Evolutionary conservation across 2,888 invertebrate genomes (phyloP), one percentile per base, ranked within the genome.

Genomic region (Serrognathus titanus): DNA sequence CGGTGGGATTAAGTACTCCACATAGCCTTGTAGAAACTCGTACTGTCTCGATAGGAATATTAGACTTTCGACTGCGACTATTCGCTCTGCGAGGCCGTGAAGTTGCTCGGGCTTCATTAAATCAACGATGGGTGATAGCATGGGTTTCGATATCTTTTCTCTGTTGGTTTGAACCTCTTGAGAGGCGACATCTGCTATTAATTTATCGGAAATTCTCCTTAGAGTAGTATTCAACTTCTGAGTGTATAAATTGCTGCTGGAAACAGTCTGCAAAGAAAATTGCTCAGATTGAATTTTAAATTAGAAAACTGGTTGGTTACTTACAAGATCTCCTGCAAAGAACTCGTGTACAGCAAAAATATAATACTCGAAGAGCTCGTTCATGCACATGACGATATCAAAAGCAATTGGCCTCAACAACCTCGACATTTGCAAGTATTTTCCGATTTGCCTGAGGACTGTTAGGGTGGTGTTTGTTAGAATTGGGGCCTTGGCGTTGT

Each of bases 331-430:
- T 0, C 85, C 83, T 0, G 91, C 88, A 73, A 96, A 96, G 71
- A 95, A 93, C 38, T 85, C 80, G 75, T 93, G 91, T 1, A 95
- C 94, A 0, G 93, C 85, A 73, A 89, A 95, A 53, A 95, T 86
- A 76, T 97, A 97, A 73, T 92, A 94, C 71, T 97, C 97, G 75
- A 94, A 93, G 13, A 97, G 81, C 70, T 97, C 95, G 63, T 92
- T 88, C 87, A 97, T 91, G 57, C 91, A 87, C 71, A 87, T 83
- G n/a, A 95, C 87, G 2, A 97, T 94, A 77, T 95, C 93, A 68
- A 91, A 85, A 0, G 96, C 91, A 62, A 97, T 94, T 37, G 95
- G 91, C 53, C 92, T 89, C 40, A 97, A 77, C 57, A 96, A 83
- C 66, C 89, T 83, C 73, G 94, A 93, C 85, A 97, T 95, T 77